Base-by-base conservation (phyloP, 2,797 vertebrate species). In the Alfaro cultratus region DNA sequence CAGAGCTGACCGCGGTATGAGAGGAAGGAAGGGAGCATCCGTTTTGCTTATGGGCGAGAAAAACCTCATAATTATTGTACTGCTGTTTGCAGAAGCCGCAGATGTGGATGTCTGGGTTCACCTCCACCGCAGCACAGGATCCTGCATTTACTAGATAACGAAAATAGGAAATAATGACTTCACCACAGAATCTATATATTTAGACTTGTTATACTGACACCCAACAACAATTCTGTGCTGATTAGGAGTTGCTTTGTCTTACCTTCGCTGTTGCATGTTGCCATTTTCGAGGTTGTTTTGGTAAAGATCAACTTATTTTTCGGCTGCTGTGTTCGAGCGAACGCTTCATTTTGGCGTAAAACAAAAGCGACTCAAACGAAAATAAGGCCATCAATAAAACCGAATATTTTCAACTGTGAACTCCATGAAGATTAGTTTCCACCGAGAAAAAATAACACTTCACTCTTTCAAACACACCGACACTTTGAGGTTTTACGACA, bases 21-120 rank as follows among this genome's bases (percentile, higher is more conserved):
- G 95, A 83, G 1, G 96, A 74, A 0, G 95, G 92, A 18, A 97
- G 91, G 53, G 97, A 97, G 85, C 98, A 99, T 80, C 96, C 97
- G 26, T 95, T 97, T 86, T 98, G 97, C 93, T 99, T 99, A 89
- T 99, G 99, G 43, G 96, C 96, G 2, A 98, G 96, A 68, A 99
- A 99, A 5, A 96, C 91, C n/a, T 99, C 97, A 76, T 98, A 94
- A 81, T 99, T 97, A 88, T 97, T 98, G 87, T 97, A 99, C 91
- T 99, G 97, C 89, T 98, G 97, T 89, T 98, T 99, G 93, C 99
- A 99, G 91, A 98, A 95, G 85, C 98, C 98, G 3, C 98, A 99
- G 83, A 99, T 99, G 88, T 99, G 98, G 82, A 99, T 98, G 82
- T 99, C 99, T 0, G 98, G 97, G 2, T 97, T 97, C 83, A 98